Base-by-base conservation (phyloP, 2,797 vertebrate genomes). In the Lithobates sylvaticus region DNA sequence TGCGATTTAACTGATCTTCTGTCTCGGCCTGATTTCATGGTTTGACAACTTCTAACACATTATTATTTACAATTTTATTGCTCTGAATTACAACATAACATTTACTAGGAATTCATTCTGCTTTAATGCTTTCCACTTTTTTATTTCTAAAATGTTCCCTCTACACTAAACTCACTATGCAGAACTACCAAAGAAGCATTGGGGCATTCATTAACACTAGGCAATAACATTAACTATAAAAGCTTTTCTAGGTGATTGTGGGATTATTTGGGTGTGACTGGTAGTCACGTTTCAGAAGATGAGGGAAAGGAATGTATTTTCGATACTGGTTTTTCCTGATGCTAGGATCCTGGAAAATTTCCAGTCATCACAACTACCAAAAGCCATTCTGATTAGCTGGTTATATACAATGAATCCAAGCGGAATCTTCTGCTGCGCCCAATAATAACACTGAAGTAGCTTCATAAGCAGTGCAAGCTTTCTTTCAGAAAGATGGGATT, bases 321-420 rank as follows among this genome's bases (percentile, higher is more conserved):
- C 36, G 73, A 67, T 81, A 82, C 74, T 83, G 75, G 67, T 82
- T 83, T 83, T 54, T 1, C 75, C 83, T 77, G 83, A 83, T 72
- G 73, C 67, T 86, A 71, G 64, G 84, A 86, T 86, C 71, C 34
- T 86, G 85, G 85, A 87, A 39, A n/a, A 3, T 21, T 29, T 78
- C 69, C 85, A 83, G 69, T 42, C 85, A 27, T 87, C 68, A 78
- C 74, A 83, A 54, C 50, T 78, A 78, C 69, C 36, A 78, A 83
- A 78, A 87, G 69, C 54, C 80, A 74, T 83, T 87, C 80, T 73
- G 80, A 87, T 83, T 83, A 70, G 76, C 72, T 78, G 85, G 42
- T 64, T 69, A 83, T 73, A 68, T 39, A 86, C 84, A 87, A 87
- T 78, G 80, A 68, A 67, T 15, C n/a, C 27, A 15, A 64, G 32